Base-by-base conservation (phyloP, 2,797 vertebrate genomes). In the Aythya fuligula region DNA sequence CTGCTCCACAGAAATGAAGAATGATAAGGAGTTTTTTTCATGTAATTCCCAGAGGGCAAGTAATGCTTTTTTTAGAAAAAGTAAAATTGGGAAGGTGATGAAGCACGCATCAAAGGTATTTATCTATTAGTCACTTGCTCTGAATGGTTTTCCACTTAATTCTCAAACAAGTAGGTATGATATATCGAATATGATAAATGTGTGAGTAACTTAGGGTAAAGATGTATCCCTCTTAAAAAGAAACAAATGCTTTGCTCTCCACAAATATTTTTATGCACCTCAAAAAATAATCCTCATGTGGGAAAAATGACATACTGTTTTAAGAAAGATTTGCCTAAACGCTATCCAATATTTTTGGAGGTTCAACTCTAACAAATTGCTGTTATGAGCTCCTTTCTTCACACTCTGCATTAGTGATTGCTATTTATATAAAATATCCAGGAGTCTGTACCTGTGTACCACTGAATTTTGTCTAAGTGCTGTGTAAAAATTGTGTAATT, bases 61-160 rank as follows among this genome's bases (percentile, higher is more conserved):
- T 76, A 71, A 65, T 74, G 43, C 6, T 64, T 79, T 6, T 70
- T 32, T 61, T 34, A 64, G 70, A 41, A 64, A 73, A 85, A 77
- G 54, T 75, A 65, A 41, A 8, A 17, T 67, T 65, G 36, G 65
- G 79, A 76, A 47, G 69, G 36, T 65, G 51, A 66, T 81, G 25
- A 22, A 89, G 60, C 64, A 85, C 36, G 64, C 82, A 45, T 90
- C 53, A n/a, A 57, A 93, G 64, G 69, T 78, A 53, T 43, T 88
- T 84, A 17, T 84, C 32, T 67, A 27, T 94, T 85, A 67, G 67
- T 87, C 36, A 38, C 8, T 92, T 41, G 15, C 18, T 74, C 49
- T 45, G 92, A 93, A 80, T 80, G 32, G 6, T 74, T 93, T 94
- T 83, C 41, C 27, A 49, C 75, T 83, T 93, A 85, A 85, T 89